phyloP scores from a whole-genome alignment of 2,888 invertebrate genomes.

The Caenorhabditis sp. region DNA sequence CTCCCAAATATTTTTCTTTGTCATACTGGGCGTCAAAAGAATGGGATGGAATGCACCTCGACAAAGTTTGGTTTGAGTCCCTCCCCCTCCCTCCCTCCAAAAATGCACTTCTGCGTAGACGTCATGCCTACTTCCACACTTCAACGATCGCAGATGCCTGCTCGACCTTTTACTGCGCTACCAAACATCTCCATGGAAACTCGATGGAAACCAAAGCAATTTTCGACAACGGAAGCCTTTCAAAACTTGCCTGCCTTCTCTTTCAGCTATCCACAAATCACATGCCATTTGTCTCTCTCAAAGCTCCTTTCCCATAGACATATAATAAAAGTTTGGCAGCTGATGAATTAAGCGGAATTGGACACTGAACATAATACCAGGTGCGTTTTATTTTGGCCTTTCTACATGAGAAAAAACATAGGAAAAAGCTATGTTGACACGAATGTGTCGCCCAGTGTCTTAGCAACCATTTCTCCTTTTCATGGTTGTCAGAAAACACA shows the following conservation, averaged over 20 bases:
- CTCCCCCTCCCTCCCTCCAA: no score
- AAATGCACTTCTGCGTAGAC: neutral
- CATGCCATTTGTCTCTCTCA: neutral
- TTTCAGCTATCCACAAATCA: constrained; percentile 7
- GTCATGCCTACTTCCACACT: neutral
- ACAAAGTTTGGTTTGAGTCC: no score
- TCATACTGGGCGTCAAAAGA: neutral
- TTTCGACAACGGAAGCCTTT: constrained; percentile 14
- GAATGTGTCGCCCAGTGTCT: constrained; percentile 5
- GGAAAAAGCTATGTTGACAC: neutral
- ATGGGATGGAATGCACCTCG: neutral
- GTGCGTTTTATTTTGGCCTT: neutral
- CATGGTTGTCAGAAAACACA: neutral
- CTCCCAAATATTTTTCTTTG: neutral
- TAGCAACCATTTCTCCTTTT: constrained; percentile 9
- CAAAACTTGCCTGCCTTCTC: neutral
- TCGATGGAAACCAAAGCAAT: neutral
- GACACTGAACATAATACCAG: constrained; percentile 1
- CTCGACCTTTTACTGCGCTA: constrained; percentile 13
- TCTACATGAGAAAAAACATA: neutral
- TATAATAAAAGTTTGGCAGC: neutral
- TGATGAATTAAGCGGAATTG: neutral
- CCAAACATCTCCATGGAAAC: constrained; percentile 46
- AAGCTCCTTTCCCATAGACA: neutral
- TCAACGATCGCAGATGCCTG: neutral